Percentiles rank a stretch among this genome's conserved stretches.
Conservation (phyloP, 2,888 invertebrate genomes). For the Sympetrum striolatum region DNA sequence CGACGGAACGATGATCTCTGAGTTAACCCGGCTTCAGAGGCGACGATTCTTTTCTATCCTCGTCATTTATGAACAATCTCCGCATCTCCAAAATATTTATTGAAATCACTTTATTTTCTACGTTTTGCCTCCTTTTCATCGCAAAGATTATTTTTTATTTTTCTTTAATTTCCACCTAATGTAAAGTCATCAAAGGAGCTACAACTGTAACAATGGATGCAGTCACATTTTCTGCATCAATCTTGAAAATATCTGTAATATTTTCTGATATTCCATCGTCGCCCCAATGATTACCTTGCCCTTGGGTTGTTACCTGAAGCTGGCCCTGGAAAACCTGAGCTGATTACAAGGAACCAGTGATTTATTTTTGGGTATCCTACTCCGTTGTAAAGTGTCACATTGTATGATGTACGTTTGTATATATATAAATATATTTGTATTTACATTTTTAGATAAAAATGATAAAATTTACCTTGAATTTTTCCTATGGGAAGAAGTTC, state of each 20-base stretch:
- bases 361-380: neutral
- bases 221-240: no score
- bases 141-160: neutral
- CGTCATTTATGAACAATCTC: neutral
- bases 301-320: no score
- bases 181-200: neutral
- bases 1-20: conserved; percentile 65
- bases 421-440: neutral
- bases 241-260: no score
- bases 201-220: no score
- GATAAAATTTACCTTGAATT: neutral
- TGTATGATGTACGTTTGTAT: conserved; percentile 7
- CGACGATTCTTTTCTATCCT: neutral
- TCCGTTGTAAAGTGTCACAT: conserved; percentile 20
- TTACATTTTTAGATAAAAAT: conserved; percentile 24
- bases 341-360: neutral
- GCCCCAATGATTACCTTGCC: no score
- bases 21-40: neutral
- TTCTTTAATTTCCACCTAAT: neutral
- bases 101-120: no score
- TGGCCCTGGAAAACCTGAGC: no score
- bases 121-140: no score
- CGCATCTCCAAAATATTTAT: no score
- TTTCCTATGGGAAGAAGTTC: no score
- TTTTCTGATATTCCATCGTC: no score